phyloP scores from a whole-genome alignment of 2,888 invertebrate species.

The Drosophila greeni region DNA sequence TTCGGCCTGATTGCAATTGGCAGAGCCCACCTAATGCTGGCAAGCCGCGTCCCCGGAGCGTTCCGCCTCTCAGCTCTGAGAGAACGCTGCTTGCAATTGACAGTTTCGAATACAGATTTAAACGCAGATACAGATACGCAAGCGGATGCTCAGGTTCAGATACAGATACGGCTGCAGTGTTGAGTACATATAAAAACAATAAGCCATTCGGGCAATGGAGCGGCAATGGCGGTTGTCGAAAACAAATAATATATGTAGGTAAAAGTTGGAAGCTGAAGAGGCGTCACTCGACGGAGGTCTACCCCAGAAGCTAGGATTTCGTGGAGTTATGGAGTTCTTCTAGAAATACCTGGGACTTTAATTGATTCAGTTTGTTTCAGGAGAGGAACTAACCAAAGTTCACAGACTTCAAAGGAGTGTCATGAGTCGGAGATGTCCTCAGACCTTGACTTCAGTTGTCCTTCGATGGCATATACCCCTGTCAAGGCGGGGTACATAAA shows the following conservation, averaged over 20 bases:
- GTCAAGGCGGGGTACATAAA: constrained; percentile 6
- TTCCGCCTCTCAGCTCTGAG: constrained; percentile 13
- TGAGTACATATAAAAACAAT: constrained; percentile 70
- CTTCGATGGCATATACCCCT: constrained; percentile 14
- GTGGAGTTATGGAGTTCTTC: not conserved
- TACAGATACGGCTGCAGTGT: constrained; percentile 16
- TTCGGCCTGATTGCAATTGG: constrained; percentile 34
- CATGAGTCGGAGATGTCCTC: not conserved
- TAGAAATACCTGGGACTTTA: not conserved
- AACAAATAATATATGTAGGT: constrained; percentile 8
- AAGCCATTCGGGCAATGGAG: constrained; percentile 41
- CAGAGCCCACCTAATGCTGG: constrained; percentile 10
- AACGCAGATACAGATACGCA: constrained; percentile 11
- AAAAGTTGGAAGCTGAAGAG: no score
- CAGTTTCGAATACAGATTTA: constrained; percentile 31
- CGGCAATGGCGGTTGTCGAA: constrained; percentile 15
- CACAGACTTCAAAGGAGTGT: not conserved
- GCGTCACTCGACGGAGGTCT: not conserved
- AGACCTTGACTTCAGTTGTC: not conserved
- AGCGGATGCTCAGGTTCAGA: no score
- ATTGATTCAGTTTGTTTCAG: not conserved
- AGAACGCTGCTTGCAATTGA: constrained; percentile 37
- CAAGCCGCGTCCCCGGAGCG: constrained; percentile 8
- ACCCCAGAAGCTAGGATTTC: not conserved
- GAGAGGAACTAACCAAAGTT: no score